Percentiles rank a stretch among this genome's conserved stretches.
These are phyloP conservation scores for Siniperca obscura DNA, from an alignment of 2,797 vertebrate species.

Conservation along the genomic window DNA sequence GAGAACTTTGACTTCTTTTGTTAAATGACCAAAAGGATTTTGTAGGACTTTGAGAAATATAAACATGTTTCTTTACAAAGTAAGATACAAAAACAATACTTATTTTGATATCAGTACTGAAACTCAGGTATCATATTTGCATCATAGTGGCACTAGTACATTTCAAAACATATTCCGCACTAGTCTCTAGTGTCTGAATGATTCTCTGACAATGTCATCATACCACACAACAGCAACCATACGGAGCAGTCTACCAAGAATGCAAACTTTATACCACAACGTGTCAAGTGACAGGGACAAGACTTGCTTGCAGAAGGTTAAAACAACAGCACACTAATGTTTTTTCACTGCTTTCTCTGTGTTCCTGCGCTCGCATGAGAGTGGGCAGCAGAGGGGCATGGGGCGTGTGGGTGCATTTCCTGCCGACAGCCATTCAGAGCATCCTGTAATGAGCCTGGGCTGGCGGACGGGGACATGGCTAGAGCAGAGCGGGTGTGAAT, in stretches of 20 bases:
- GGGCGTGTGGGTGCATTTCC: slow-evolving; percentile 67
- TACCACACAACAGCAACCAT: slow-evolving; percentile 13
- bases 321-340: slow-evolving; percentile 48
- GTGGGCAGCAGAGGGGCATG: slow-evolving; percentile 55
- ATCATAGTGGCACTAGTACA: background rate
- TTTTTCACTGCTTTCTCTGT: slow-evolving; percentile 40
- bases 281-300: slow-evolving; percentile 48
- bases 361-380: slow-evolving; percentile 32
- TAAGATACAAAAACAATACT: background rate
- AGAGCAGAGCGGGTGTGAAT: slow-evolving; percentile 70
- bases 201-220: slow-evolving; percentile 7
- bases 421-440: slow-evolving; percentile 55
- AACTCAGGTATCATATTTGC: background rate
- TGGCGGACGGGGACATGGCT: slow-evolving; percentile 48
- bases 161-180: background rate
- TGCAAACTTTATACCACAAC: slow-evolving; percentile 35
- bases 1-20: background rate
- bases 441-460: slow-evolving; percentile 68
- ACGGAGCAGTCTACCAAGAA: slow-evolving; percentile 30
- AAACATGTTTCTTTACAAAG: no score
- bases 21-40: background rate
- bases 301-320: slow-evolving; percentile 53
- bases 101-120: background rate
- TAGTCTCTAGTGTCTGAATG: background rate
- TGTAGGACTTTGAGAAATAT: background rate